These are phyloP conservation scores for Parotia lawesii DNA, from an alignment of 2,113 vertebrate species.

Conservation along the genomic window DNA sequence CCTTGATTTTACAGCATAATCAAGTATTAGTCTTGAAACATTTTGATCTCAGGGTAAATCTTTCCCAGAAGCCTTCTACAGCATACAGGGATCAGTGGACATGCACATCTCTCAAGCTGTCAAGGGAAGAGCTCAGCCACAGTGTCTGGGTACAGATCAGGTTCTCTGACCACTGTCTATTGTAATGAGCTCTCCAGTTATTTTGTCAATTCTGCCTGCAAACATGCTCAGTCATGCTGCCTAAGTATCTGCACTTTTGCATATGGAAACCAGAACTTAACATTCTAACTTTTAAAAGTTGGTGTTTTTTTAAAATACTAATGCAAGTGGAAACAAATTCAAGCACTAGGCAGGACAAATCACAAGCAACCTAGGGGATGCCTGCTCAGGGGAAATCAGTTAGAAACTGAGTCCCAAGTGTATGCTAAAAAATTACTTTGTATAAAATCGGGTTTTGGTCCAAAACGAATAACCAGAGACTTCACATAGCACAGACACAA, in stretches of 20 bases:
- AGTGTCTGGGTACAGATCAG: neutral
- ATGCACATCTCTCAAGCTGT: neutral
- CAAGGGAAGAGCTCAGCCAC: neutral
- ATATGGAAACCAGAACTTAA: neutral
- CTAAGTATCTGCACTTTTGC: neutral
- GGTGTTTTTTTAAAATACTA: neutral
- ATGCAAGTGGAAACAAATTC: neutral
- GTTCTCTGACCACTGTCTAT: neutral
- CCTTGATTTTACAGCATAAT: neutral
- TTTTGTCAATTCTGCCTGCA: neutral
- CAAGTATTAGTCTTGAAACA: neutral
- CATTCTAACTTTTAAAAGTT: neutral
- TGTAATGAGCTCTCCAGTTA: neutral
- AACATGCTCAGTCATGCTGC: neutral
- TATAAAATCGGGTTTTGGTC: neutral
- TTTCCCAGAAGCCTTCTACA: neutral
- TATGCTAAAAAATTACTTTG: neutral
- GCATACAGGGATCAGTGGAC: neutral
- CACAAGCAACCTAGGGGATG: neutral
- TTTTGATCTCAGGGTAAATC: neutral
- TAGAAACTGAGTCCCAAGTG: neutral
- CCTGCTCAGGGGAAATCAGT: neutral
- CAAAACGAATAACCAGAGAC: neutral
- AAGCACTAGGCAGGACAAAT: neutral
- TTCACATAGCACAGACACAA: neutral